These are phyloP conservation scores for Proteles cristata DNA, from an alignment of 2,113 vertebrate species.

Conservation along the genomic window DNA sequence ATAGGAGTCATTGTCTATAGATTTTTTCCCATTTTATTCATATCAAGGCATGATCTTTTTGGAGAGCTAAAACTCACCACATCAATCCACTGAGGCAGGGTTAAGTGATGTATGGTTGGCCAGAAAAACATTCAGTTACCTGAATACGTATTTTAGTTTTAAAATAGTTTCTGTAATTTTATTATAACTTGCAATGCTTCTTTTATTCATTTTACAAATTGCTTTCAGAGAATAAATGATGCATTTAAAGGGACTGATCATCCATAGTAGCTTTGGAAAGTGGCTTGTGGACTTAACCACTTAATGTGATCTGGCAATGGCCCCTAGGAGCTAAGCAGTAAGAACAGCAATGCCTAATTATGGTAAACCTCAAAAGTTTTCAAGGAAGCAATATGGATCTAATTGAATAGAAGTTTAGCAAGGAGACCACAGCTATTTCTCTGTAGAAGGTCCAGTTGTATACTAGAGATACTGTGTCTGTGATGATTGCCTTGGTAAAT, in stretches of 20 bases:
- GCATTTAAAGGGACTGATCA: slow-evolving; percentile 59
- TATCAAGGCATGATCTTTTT: slow-evolving; percentile 32
- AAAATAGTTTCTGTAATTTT: slow-evolving; percentile 64
- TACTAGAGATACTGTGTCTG: slow-evolving; percentile 72
- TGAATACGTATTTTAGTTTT: slow-evolving; percentile 60
- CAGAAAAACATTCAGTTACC: slow-evolving; percentile 17
- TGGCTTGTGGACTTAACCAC: slow-evolving; percentile 36
- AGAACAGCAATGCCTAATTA: slow-evolving; percentile 76
- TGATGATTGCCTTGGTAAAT: slow-evolving; percentile 79
- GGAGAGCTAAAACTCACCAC: slow-evolving; percentile 28
- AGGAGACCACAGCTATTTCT: slow-evolving; percentile 85
- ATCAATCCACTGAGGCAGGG: neutral
- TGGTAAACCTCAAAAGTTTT: slow-evolving; percentile 80
- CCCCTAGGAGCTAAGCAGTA: slow-evolving; percentile 73
- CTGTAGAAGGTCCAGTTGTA: slow-evolving; percentile 79
- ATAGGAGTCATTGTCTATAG: neutral
- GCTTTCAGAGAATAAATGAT: slow-evolving; percentile 60
- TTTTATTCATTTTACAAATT: slow-evolving; percentile 77
- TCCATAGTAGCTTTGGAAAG: slow-evolving; percentile 71
- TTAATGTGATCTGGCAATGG: slow-evolving; percentile 71
- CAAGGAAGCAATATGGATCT: slow-evolving; percentile 83
- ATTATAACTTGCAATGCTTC: slow-evolving; percentile 55
- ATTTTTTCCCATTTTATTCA: slow-evolving; percentile 19
- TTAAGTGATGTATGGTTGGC: neutral
- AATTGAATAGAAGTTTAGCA: slow-evolving; percentile 75